Conservation (phyloP, 23 tunicate species). For the Styela plicata region DNA sequence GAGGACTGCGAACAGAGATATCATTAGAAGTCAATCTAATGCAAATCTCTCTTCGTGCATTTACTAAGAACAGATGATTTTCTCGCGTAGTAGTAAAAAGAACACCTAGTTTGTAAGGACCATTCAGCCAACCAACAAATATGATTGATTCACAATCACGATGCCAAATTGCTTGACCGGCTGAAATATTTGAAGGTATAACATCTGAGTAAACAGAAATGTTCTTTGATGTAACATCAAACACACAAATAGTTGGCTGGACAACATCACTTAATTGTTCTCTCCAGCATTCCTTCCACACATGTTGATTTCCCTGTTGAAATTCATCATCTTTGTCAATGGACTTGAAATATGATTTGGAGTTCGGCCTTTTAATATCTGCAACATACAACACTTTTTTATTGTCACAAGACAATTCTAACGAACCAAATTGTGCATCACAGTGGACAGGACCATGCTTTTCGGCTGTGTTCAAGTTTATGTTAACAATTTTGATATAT, state of each 20-base stretch:
- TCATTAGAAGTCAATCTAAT: conserved; percentile 25
- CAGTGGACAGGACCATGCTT: conserved; percentile 68
- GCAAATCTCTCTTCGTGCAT: conserved; percentile 18
- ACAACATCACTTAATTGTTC: conserved; percentile 60
- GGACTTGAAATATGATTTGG: conserved; percentile 15
- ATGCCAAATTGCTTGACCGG: conserved; percentile 50
- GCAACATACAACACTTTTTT: conserved; percentile 64
- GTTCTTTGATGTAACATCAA: conserved; percentile 38
- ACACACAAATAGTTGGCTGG: conserved; percentile 58
- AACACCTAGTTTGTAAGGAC: conserved; percentile 75
- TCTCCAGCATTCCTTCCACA: conserved; percentile 75
- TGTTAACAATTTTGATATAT: conserved; percentile 13
- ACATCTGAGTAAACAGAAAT: conserved; percentile 25
- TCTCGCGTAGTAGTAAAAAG: conserved; percentile 56
- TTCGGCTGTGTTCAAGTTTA: conserved; percentile 56
- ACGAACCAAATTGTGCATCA: conserved; percentile 57
- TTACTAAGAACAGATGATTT: conserved; percentile 35
- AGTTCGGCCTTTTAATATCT: conserved; percentile 35
- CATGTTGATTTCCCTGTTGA: conserved; percentile 37
- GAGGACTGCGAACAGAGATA: conserved; percentile 52
- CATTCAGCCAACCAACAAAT: conserved; percentile 46
- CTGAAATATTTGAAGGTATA: conserved; percentile 49
- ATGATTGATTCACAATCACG: conserved; percentile 43
- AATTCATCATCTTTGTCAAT: conserved; percentile 18
- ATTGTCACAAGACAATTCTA: conserved; percentile 71